Conservation (phyloP, 1,140 invertebrate genomes). For the Philotrypesis tridentata region DNA sequence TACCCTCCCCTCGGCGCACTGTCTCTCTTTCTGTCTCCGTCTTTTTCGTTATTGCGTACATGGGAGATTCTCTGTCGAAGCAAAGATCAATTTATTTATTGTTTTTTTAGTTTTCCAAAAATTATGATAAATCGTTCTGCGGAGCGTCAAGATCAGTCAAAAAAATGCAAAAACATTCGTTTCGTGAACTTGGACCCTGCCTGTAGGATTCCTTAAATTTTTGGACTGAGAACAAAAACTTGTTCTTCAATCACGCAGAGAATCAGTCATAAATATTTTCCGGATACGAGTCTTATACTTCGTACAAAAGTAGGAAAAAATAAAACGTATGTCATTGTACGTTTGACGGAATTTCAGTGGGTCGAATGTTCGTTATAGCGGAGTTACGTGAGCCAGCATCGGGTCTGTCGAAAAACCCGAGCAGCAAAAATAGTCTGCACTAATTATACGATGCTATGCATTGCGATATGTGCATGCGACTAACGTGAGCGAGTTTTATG, state of each 20-base stretch:
- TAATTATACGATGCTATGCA: not conserved
- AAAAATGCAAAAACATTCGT: no score
- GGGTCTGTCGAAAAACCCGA: not conserved
- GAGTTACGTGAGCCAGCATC: conserved; percentile 19
- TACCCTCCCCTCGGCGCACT: not conserved
- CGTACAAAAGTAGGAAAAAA: conserved; percentile 12
- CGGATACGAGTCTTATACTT: no score
- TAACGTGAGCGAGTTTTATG: not conserved
- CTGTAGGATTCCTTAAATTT: no score
- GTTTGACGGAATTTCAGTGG: conserved; percentile 25
- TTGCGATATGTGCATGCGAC: not conserved
- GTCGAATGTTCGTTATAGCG: not conserved
- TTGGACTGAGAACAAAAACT: no score
- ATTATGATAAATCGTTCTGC: no score
- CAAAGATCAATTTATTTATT: no score
- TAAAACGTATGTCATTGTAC: conserved; percentile 28
- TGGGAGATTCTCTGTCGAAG: no score
- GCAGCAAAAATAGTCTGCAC: not conserved
- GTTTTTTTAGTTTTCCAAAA: no score
- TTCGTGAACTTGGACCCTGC: no score
- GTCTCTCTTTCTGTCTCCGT: not conserved
- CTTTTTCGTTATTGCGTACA: not conserved
- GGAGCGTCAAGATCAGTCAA: no score
- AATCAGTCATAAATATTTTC: no score
- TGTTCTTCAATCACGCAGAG: no score